Conservation (phyloP, 1,140 invertebrate species). For the Neodiprion fabricii region DNA sequence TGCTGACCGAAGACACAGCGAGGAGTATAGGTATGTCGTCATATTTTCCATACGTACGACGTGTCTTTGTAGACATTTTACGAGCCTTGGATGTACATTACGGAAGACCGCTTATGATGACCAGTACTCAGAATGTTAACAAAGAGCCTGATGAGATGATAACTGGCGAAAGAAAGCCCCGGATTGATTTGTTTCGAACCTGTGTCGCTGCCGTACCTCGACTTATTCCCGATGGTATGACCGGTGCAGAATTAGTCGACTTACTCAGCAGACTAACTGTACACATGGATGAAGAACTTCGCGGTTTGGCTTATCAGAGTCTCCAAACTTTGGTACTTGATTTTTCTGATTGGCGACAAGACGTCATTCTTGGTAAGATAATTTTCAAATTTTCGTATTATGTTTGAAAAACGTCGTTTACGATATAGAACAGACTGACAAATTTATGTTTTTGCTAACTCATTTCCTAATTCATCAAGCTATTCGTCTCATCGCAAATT, state of each 20-base stretch:
- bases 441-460: not conserved
- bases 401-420: not conserved
- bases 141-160: conserved; percentile 97
- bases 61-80: conserved; percentile 96
- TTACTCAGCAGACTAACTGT: conserved; percentile 90
- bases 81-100: conserved; percentile 95
- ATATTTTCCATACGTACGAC: conserved; percentile 94
- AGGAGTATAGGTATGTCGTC: conserved; percentile 94
- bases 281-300: conserved; percentile 90
- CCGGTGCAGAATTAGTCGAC: conserved; percentile 90
- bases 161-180: conserved; percentile 95
- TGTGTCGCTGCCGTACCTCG: conserved; percentile 98
- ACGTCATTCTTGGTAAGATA: conserved; percentile 77
- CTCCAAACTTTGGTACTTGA: conserved; percentile 95
- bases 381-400: not conserved
- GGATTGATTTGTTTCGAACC: conserved; percentile 97
- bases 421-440: not conserved
- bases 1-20: conserved; percentile 94
- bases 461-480: not conserved
- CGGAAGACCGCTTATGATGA: conserved; percentile 94
- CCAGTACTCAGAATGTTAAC: conserved; percentile 93
- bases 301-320: conserved; percentile 92
- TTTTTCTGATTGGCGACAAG: conserved; percentile 96
- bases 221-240: conserved; percentile 97
- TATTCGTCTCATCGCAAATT: conserved; percentile 8